Base-by-base conservation (phyloP, 2,888 invertebrate genomes). In the Cabera pusaria region DNA sequence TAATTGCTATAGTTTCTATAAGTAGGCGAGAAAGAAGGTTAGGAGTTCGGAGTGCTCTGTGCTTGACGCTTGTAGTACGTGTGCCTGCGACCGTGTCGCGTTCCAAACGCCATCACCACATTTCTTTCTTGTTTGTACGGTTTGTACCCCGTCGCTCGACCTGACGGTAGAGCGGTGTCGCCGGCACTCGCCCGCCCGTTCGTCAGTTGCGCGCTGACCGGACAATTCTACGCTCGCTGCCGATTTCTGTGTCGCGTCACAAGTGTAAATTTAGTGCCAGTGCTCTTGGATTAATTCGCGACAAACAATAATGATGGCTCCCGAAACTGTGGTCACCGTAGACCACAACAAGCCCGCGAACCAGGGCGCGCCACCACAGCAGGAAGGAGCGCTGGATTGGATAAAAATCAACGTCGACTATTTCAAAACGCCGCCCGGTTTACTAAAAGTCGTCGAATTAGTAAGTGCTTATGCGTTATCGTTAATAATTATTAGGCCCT, bases 291-390 rank as follows among this genome's bases (percentile, higher is more conserved):
- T 56, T 47, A 17, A 56, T 42, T 40, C 48, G 54, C 41, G 49
- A 54, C 57, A 46, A 40, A 56, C 68, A 68, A 86, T 71, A 65
- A 90, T 90, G 90, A 95, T 94, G 93, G 95, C 95, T 93, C 93
- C 95, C 76, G 95, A 95, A 91, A 95, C 95, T 67, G 95, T 94
- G 69, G 94, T 95, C 65, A 95, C 93, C 64, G 93, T 95, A 78
- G 93, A 94, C 72, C 93, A 93, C 73, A 93, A 87, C 87, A 93
- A 84, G 62, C 74, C 84, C 37, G 64, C 73, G 38, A 67, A 70
- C 49, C 53, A 53, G 38, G 53, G 50, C 6, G 88, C 89, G 48
- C 72, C 84, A 52, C 73, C 90, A 48, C 85, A 78, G 56, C 90
- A 91, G 61, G 90, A 90, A 51, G 89, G 81, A 41, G 67, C 90